These are phyloP conservation scores for Pogonus chalceus DNA, from an alignment of 1,140 invertebrate species.

Conservation along the genomic window DNA sequence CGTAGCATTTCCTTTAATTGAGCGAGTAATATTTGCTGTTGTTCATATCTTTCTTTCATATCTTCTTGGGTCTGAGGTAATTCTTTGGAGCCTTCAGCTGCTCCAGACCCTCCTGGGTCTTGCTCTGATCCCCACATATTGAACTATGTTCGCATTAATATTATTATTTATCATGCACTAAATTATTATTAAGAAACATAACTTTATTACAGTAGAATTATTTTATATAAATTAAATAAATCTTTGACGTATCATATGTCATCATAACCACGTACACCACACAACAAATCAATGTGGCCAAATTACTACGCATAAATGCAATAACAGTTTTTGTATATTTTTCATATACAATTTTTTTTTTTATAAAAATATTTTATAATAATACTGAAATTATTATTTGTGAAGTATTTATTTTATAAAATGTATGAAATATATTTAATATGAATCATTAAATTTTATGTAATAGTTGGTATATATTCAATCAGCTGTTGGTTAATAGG, in stretches of 20 bases:
- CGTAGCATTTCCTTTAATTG: slow-evolving; percentile 33
- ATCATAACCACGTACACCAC: slow-evolving; percentile 4
- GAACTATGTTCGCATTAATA: background rate
- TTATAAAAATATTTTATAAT: slow-evolving; percentile 4
- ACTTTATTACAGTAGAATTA: background rate
- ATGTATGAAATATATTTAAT: slow-evolving; percentile 9
- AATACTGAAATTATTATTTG: too few relatives aligned
- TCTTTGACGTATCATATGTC: background rate
- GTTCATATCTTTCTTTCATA: slow-evolving; percentile 31
- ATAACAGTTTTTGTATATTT: slow-evolving; percentile 9
- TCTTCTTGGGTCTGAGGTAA: slow-evolving; percentile 23
- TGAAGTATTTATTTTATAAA: slow-evolving; percentile 19
- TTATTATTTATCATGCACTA: background rate
- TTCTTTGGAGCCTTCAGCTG: slow-evolving; percentile 12
- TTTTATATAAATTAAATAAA: background rate
- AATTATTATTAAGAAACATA: background rate
- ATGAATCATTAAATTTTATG: too few relatives aligned
- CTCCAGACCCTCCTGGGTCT: slow-evolving; percentile 25
- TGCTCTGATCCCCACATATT: slow-evolving; percentile 19
- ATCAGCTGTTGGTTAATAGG: too few relatives aligned
- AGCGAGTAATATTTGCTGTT: slow-evolving; percentile 30
- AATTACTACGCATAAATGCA: slow-evolving; percentile 10
- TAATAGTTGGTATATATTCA: too few relatives aligned
- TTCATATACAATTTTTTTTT: slow-evolving; percentile 10
- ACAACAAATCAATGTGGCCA: background rate